Percentiles rank a stretch among this genome's conserved stretches.
Conservation (phyloP, 2,113 vertebrate species). For the Cnemophilus loriae region DNA sequence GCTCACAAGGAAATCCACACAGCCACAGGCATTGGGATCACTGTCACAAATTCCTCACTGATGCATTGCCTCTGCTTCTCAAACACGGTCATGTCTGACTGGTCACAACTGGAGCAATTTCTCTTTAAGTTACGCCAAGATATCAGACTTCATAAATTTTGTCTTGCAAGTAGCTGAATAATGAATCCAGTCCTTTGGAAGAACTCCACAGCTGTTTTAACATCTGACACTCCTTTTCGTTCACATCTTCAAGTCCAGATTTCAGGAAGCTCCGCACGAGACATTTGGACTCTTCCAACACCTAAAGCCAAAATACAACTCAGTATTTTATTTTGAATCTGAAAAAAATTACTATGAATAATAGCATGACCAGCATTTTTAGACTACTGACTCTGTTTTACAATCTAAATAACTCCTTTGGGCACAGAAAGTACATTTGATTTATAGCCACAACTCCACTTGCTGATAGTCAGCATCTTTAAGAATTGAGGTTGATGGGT, state of each 20-base stretch:
- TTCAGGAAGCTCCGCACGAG: constrained; percentile 89
- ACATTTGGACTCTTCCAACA: constrained; percentile 94
- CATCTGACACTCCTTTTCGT: constrained; percentile 95
- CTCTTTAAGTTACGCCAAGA: background rate
- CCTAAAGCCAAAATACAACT: constrained; percentile 68
- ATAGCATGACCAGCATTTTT: background rate
- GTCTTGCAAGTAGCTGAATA: constrained; percentile 93
- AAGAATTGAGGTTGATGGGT: background rate
- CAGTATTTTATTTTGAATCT: background rate
- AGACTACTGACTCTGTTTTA: background rate
- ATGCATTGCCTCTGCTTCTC: constrained; percentile 35
- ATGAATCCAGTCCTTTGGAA: constrained; percentile 92
- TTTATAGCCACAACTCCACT: background rate
- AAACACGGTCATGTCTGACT: constrained; percentile 31
- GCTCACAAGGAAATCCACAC: constrained; percentile 67
- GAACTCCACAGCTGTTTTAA: constrained; percentile 95
- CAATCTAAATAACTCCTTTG: background rate
- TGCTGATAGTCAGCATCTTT: background rate
- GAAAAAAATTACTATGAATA: background rate
- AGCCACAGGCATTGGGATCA: constrained; percentile 57
- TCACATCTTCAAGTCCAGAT: constrained; percentile 90
- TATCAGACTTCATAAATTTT: constrained; percentile 89
- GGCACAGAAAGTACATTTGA: background rate
- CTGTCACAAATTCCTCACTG: constrained; percentile 58
- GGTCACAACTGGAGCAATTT: background rate